These are phyloP conservation scores for Trachelus troglodyta DNA, from an alignment of 2,888 invertebrate genomes.

Conservation along the genomic window DNA sequence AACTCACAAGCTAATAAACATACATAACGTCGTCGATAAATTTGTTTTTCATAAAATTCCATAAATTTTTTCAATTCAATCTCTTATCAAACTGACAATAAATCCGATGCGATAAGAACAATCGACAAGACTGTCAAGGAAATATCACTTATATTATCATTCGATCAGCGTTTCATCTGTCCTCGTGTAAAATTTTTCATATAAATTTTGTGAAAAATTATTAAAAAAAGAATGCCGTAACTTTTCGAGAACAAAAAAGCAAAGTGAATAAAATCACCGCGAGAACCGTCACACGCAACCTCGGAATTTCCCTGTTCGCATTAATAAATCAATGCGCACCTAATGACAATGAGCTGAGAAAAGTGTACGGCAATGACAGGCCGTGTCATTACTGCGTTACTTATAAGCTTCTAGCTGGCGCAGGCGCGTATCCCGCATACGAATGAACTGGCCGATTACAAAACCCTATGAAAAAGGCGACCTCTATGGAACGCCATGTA, in stretches of 20 bases:
- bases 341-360: slow-evolving; percentile 54
- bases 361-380: slow-evolving; percentile 56
- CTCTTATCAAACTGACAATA: background rate
- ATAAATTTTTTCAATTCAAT: background rate
- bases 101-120: background rate
- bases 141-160: background rate
- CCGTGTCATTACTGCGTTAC: slow-evolving; percentile 60
- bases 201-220: background rate
- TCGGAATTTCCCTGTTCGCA: slow-evolving; percentile 45
- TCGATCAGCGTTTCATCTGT: background rate
- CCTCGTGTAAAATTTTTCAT: background rate
- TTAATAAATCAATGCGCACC: slow-evolving; percentile 45
- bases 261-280: background rate
- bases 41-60: background rate
- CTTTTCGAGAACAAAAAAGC: background rate
- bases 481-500: slow-evolving; percentile 46
- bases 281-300: background rate
- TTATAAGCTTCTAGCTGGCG: slow-evolving; percentile 49
- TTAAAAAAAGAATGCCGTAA: background rate
- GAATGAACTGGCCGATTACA: slow-evolving; percentile 50
- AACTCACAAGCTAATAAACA: slow-evolving; percentile 16
- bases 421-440: slow-evolving; percentile 49
- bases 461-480: slow-evolving; percentile 50
- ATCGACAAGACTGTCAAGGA: background rate
- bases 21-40: background rate